These are phyloP conservation scores for Stylophora pistillata DNA, from an alignment of 64 coral and sea anemone species.

Conservation along the genomic window DNA sequence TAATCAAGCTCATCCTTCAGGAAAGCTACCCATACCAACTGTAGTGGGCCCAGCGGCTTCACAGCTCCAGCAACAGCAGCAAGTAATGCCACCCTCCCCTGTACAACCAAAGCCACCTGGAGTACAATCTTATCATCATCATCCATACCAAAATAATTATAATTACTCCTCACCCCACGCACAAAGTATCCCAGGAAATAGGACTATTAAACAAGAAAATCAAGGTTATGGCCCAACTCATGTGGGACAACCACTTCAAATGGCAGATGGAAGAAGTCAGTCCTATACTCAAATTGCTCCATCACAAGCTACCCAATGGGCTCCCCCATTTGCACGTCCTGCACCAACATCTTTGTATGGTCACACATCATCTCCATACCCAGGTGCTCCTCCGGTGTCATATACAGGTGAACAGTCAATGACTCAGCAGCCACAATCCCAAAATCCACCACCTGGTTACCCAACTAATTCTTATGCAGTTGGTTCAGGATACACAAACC, in stretches of 20 bases:
- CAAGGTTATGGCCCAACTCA: background rate
- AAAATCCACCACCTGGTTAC: background rate
- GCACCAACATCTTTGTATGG: background rate
- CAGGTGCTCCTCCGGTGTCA: background rate
- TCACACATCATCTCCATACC: conserved; percentile 15
- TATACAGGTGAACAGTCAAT: conserved; percentile 30
- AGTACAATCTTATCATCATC: conserved; percentile 1
- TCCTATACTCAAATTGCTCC: conserved; percentile 2
- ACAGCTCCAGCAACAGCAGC: conserved; percentile 10
- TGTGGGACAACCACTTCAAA: background rate
- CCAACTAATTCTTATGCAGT: background rate
- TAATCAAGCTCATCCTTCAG: background rate
- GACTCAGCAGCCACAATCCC: conserved; percentile 24
- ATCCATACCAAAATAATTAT: conserved; percentile 60
- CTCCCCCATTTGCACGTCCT: conserved; percentile 16
- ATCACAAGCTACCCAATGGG: conserved; percentile 7
- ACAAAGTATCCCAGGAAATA: conserved; percentile 5
- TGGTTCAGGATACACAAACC: background rate
- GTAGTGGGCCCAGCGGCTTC: background rate
- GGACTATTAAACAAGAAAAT: background rate
- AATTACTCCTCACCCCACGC: background rate
- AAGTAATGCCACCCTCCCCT: background rate
- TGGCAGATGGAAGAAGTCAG: background rate
- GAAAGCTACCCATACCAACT: background rate
- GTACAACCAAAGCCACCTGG: conserved; percentile 2